Base-by-base conservation (phyloP, 2,888 invertebrate genomes). In the Diadegma fenestrale region DNA sequence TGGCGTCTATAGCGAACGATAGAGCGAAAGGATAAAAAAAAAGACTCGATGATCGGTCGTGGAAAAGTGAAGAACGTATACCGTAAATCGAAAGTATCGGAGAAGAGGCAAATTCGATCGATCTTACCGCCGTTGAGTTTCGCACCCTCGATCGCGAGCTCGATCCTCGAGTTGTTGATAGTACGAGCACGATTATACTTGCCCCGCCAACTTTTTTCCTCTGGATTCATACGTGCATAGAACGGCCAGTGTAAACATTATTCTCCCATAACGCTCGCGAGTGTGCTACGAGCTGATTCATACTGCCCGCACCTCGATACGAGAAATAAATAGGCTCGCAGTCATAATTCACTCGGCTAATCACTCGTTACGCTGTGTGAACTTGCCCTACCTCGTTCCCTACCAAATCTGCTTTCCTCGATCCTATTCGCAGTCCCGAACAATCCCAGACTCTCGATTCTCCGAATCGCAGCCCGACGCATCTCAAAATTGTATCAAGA, bases 41-140 rank as follows among this genome's bases (percentile, higher is more conserved):
- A 37, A 14, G 30, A 71, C 64, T 43, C 79, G 80, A 83, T 73
- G 82, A 77, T 80, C 68, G 84, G 58, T 73, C 77, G 82, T 77
- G 72, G 54, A 82, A 80, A 82, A 73, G 68, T 72, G 75, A 58
- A 80, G 69, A 71, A 48, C 48, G 10, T 45, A n/a, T 43, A 37
- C 41, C 30, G 22, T 54, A 41, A 54, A 77, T 73, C 80, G 80
- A 71, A 75, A 68, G 22, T 68, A 58, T 51, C 69, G 51, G 76
- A 72, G 76, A 84, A 80, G 71, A 75, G 75, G 75, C 73, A 54
- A 85, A 85, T 82, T 78, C 76, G 85, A 85, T 79, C 85, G 78
- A 79, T 85, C 78, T 61, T 72, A 72, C n/a, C 48, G 84, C 78
- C 33, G 69, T 68, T 51, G 22, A 45, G 41, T 80, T 81, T 81